Evolutionary conservation across 2,797 vertebrate genomes (phyloP).

Genomic region (Scleropages formosus): DNA sequence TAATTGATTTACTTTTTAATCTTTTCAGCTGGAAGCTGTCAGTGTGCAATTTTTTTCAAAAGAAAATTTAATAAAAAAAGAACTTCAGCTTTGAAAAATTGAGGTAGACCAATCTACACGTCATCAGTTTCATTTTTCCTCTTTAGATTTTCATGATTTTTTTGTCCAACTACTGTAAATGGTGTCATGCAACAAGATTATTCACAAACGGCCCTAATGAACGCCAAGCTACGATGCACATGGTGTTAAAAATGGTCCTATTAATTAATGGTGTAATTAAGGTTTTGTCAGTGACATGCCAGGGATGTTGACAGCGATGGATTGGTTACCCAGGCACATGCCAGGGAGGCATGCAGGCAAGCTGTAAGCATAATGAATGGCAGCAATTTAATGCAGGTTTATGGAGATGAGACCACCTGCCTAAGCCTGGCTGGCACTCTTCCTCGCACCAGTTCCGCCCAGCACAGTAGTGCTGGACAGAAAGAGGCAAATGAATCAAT

Average conservation of each 20-base stretch:
- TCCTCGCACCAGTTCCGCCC: slow-evolving; percentile 49
- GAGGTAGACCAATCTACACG: no score
- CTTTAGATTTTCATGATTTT: slow-evolving; percentile 47
- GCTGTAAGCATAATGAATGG: slow-evolving; percentile 85
- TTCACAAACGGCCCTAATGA: slow-evolving; percentile 85
- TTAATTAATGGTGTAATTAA: slow-evolving; percentile 99
- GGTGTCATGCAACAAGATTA: slow-evolving; percentile 69
- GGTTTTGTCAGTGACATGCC: slow-evolving; percentile 97
- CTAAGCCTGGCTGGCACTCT: slow-evolving; percentile 68
- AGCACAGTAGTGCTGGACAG: slow-evolving; percentile 50
- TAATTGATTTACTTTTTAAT: no score
- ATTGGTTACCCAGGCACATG: slow-evolving; percentile 78
- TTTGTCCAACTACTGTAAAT: slow-evolving; percentile 48
- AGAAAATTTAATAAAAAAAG: no score
- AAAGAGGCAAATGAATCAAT: slow-evolving; percentile 65
- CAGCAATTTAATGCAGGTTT: slow-evolving; percentile 92
- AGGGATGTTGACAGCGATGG: slow-evolving; percentile 88
- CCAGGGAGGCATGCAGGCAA: slow-evolving; percentile 74
- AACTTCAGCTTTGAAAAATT: no score
- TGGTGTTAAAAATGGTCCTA: slow-evolving; percentile 88
- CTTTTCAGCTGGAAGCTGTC: no score
- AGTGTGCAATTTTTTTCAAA: no score
- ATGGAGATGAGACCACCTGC: slow-evolving; percentile 87
- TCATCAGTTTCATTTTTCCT: slow-evolving; percentile 39
- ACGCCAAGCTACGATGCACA: slow-evolving; percentile 81